Evolutionary conservation across 2,888 invertebrate species (phyloP).

Genomic region (Chromoteleia sp.): DNA sequence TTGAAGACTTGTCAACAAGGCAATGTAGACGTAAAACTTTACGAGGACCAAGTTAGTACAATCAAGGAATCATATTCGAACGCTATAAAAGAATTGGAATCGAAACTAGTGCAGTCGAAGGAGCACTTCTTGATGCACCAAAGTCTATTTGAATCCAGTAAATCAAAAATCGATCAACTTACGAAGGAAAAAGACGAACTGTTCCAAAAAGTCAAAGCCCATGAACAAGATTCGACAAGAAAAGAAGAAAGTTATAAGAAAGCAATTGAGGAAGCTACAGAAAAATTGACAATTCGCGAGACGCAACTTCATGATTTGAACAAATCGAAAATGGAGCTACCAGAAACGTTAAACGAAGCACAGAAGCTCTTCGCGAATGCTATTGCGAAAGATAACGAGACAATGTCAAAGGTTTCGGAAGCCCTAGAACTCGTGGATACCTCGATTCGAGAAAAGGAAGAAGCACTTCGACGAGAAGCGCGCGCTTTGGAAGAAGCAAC

Average conservation of each 20-base stretch:
- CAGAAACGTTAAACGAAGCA: constrained; percentile 83
- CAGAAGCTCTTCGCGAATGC: constrained; percentile 83
- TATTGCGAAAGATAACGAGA: constrained; percentile 85
- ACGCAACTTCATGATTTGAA: constrained; percentile 76
- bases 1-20: constrained; percentile 85
- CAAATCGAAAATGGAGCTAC: constrained; percentile 80
- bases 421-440: constrained; percentile 86
- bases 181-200: constrained; percentile 85
- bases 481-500: constrained; percentile 75
- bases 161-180: constrained; percentile 85
- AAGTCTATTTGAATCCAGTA: constrained; percentile 81
- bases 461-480: constrained; percentile 85
- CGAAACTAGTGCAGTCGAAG: constrained; percentile 86
- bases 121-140: constrained; percentile 83
- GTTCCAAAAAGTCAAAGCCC: constrained; percentile 71
- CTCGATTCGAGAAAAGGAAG: constrained; percentile 87
- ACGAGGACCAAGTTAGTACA: constrained; percentile 77
- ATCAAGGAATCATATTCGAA: constrained; percentile 85
- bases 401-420: constrained; percentile 86
- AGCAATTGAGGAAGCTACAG: constrained; percentile 74
- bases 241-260: constrained; percentile 74
- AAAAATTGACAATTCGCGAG: constrained; percentile 77
- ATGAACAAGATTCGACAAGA: constrained; percentile 72
- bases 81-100: constrained; percentile 86
- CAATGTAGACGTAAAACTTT: constrained; percentile 68